Conservation (phyloP, 2,888 invertebrate species). For the Encarsia formosa region DNA sequence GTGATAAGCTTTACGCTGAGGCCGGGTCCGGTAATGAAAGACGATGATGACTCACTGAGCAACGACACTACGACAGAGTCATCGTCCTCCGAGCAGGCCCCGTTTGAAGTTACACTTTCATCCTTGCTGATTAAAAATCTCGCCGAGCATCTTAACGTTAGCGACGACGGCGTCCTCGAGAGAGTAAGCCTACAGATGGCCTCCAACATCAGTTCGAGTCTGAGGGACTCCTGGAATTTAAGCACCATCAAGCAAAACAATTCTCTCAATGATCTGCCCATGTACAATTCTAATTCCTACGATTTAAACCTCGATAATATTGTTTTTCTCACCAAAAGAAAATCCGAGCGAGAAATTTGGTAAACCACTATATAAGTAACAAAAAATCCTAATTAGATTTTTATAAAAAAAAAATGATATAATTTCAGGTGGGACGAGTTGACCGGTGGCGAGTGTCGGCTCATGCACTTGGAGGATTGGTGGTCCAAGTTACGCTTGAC, state of each 20-base stretch:
- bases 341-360: too few species aligned
- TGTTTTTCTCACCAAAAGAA: too few species aligned
- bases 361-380: too few species aligned
- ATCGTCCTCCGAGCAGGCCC: background rate
- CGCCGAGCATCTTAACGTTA: conserved; percentile 33
- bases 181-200: conserved; percentile 36
- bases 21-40: conserved; percentile 65
- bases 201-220: conserved; percentile 34
- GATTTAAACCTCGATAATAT: too few species aligned
- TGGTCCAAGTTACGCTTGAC: conserved; percentile 68
- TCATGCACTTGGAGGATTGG: conserved; percentile 62
- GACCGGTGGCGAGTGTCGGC: conserved; percentile 66
- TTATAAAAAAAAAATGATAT: background rate
- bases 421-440: conserved; percentile 63
- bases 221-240: conserved; percentile 32
- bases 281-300: too few species aligned
- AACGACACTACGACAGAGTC: conserved; percentile 10
- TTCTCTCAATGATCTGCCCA: too few species aligned
- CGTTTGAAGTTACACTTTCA: conserved; percentile 24
- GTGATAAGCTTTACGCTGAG: conserved; percentile 83
- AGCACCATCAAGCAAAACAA: background rate
- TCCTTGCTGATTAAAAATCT: conserved; percentile 36
- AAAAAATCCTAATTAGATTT: too few species aligned
- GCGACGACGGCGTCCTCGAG: too few species aligned
- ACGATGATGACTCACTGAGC: background rate